Conservation (phyloP, 2,113 vertebrate species). For the Spilogale gracilis region DNA sequence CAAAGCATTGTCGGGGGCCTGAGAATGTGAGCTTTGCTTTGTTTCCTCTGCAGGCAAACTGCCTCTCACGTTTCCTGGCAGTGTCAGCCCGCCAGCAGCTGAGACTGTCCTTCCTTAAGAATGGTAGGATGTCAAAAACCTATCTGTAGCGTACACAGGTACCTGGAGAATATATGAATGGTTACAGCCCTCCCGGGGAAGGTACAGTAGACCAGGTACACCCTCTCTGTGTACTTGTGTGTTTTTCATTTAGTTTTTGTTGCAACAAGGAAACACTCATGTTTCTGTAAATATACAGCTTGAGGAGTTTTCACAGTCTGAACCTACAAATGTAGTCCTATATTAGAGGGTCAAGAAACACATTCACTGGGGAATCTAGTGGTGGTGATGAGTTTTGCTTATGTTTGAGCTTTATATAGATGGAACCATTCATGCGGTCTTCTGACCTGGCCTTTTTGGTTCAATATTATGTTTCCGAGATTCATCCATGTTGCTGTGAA, state of each 20-base stretch:
- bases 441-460: neutral
- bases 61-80: neutral
- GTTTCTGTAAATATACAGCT: neutral
- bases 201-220: neutral
- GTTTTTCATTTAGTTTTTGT: neutral
- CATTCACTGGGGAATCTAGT: neutral
- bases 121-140: neutral
- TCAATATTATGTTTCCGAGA: neutral
- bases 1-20: neutral
- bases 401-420: neutral
- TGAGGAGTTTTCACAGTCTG: neutral
- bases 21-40: neutral
- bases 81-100: neutral
- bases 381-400: neutral
- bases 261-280: neutral
- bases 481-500: neutral
- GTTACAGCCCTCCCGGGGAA: neutral
- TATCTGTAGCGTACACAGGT: neutral
- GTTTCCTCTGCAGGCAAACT: neutral
- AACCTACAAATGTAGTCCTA: rapidly evolving
- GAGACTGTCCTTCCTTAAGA: neutral
- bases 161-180: too few relatives aligned
- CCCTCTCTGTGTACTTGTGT: neutral
- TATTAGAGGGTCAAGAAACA: neutral
- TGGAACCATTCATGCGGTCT: neutral